Evolutionary conservation across 1,140 invertebrate genomes (phyloP).

Genomic region (Papilio glaucus): DNA sequence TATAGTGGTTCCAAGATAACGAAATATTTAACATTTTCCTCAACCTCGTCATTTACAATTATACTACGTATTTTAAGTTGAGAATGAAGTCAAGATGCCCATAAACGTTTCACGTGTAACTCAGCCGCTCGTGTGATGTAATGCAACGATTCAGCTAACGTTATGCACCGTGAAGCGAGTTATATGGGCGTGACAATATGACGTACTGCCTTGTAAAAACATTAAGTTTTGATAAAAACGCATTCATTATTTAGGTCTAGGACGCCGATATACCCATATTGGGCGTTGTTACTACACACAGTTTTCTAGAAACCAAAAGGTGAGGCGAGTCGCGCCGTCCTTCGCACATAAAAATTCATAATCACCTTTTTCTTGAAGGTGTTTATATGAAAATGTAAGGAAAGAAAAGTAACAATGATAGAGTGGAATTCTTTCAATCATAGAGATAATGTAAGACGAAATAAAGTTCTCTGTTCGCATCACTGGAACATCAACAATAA

Average conservation of each 20-base stretch:
- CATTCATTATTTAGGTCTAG: constrained; percentile 8
- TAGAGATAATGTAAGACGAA: background rate
- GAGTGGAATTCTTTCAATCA: background rate
- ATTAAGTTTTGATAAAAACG: constrained; percentile 26
- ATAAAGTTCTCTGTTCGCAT: background rate
- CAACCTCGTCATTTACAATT: background rate
- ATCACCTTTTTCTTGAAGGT: background rate
- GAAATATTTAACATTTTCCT: constrained; percentile 23
- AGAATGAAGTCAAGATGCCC: constrained; percentile 28
- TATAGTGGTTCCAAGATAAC: background rate
- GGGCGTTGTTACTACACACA: background rate
- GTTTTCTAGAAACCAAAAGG: too few species aligned
- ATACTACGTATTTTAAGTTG: background rate
- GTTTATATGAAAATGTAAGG: too few species aligned
- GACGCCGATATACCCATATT: background rate
- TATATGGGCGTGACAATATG: constrained; percentile 35
- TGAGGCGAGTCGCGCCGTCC: too few species aligned
- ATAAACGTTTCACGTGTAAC: constrained; percentile 31
- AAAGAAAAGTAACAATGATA: too few species aligned
- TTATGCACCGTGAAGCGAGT: constrained; percentile 27
- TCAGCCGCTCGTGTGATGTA: background rate
- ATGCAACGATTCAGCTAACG: constrained; percentile 13
- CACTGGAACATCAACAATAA: background rate
- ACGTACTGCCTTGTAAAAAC: constrained; percentile 22
- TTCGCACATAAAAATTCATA: background rate